Evolutionary conservation across 2,888 invertebrate species (phyloP).

Genomic region (Isotomurus palustris): DNA sequence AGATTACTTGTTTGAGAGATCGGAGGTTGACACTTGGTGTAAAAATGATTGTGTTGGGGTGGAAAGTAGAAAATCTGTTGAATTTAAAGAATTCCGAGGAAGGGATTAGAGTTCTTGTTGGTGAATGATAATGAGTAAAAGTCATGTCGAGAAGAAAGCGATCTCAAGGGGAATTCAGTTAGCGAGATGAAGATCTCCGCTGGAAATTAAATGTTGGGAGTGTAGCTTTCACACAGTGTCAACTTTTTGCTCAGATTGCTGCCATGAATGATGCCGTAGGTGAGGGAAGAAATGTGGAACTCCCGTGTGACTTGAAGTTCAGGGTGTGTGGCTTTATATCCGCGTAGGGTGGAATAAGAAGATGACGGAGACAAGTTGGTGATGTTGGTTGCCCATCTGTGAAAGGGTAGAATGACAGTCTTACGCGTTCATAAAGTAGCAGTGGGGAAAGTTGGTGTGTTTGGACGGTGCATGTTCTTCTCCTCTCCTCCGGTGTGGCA

Average conservation of each 20-base stretch:
- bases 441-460: conserved; percentile 19
- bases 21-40: too few species aligned
- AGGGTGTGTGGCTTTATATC: too few species aligned
- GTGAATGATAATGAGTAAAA: conserved; percentile 31
- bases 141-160: conserved; percentile 10
- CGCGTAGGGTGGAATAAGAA: neutral
- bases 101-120: conserved; percentile 8
- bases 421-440: conserved; percentile 6
- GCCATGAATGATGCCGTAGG: conserved; percentile 14
- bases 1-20: too few species aligned
- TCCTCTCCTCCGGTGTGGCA: conserved; percentile 12
- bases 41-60: too few species aligned
- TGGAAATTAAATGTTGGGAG: conserved; percentile 11
- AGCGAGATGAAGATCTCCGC: conserved; percentile 8
- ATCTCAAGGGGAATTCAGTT: conserved; percentile 6
- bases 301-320: conserved; percentile 13
- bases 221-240: conserved; percentile 27
- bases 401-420: conserved; percentile 3
- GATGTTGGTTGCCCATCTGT: neutral
- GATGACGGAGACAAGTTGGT: conserved; percentile 4
- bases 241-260: conserved; percentile 27
- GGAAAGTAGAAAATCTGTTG: too few species aligned
- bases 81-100: too few species aligned
- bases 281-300: conserved; percentile 11
- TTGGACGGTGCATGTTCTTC: conserved; percentile 5